Evolutionary conservation across 2,113 vertebrate genomes (phyloP).

Genomic region (Sclerurus mexicanus): DNA sequence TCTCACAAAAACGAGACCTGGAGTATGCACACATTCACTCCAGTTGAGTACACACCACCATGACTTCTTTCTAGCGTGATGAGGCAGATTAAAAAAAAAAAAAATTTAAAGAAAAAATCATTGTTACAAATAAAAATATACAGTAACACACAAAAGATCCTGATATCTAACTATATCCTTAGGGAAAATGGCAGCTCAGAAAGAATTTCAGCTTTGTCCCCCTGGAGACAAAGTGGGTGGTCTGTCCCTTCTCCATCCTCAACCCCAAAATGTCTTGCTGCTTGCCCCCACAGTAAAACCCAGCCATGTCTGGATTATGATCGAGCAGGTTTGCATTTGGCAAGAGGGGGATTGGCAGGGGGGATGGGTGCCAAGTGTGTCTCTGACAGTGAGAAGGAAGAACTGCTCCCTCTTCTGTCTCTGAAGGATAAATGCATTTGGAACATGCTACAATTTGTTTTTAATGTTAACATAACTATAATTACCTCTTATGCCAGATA

Average conservation of each 20-base stretch:
- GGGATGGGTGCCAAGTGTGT: constrained; percentile 17
- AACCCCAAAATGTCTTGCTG: not conserved
- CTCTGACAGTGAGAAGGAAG: constrained; percentile 56
- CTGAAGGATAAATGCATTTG: not conserved
- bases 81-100: not conserved
- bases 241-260: constrained; percentile 38
- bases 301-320: constrained; percentile 37
- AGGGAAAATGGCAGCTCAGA: constrained; percentile 60
- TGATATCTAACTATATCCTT: constrained; percentile 67
- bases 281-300: constrained; percentile 32
- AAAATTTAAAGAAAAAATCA: not conserved
- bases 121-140: constrained; percentile 71
- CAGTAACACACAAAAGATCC: constrained; percentile 70
- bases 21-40: constrained; percentile 72
- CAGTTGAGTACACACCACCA: constrained; percentile 69
- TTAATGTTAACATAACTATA: not conserved
- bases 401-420: constrained; percentile 79
- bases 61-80: constrained; percentile 21
- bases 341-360: not conserved
- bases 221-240: constrained; percentile 78
- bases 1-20: constrained; percentile 68
- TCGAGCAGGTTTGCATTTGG: constrained; percentile 28
- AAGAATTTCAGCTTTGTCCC: constrained; percentile 71
- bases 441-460: not conserved
- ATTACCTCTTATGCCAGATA: not conserved